Percentiles rank a stretch among this genome's conserved stretches.
Conservation (phyloP, 2,888 invertebrate genomes). For the Ormyrus thymus region DNA sequence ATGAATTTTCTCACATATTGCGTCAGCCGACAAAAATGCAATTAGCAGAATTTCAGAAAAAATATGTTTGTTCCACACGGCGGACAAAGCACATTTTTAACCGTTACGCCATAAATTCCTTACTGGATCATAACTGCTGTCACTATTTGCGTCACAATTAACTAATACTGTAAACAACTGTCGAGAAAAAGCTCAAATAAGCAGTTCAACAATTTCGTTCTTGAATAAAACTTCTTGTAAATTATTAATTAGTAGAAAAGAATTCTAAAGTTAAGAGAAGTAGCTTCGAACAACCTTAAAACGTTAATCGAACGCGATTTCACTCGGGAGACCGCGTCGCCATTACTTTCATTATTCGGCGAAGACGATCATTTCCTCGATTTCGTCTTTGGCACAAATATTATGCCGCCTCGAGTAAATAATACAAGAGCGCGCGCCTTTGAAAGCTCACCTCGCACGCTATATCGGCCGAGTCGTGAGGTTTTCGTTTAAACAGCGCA, state of each 20-base stretch:
- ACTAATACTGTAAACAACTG: too few species aligned
- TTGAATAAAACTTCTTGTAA: too few species aligned
- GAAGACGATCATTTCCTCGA: background rate
- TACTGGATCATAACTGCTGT: too few species aligned
- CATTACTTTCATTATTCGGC: background rate
- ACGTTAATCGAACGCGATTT: too few species aligned
- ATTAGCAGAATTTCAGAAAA: constrained; percentile 15
- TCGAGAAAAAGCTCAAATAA: too few species aligned
- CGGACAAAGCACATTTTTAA: too few species aligned
- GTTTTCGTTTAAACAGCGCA: constrained; percentile 26
- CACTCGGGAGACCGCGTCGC: background rate
- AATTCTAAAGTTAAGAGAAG: too few species aligned
- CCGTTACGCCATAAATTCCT: too few species aligned
- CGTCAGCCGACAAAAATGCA: constrained; percentile 18
- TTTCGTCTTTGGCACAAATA: constrained; percentile 1
- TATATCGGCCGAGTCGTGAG: constrained; percentile 26
- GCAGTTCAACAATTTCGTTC: too few species aligned
- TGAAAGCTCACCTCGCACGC: background rate
- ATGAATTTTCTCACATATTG: background rate
- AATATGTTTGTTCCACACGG: constrained; percentile 1
- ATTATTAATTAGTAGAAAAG: too few species aligned
- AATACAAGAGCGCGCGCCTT: constrained; percentile 4
- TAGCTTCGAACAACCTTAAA: too few species aligned
- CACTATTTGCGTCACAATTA: too few species aligned
- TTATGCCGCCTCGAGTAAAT: constrained; percentile 24